Base-by-base conservation (phyloP, 2,797 vertebrate species). In the Eulemur coronatus region DNA sequence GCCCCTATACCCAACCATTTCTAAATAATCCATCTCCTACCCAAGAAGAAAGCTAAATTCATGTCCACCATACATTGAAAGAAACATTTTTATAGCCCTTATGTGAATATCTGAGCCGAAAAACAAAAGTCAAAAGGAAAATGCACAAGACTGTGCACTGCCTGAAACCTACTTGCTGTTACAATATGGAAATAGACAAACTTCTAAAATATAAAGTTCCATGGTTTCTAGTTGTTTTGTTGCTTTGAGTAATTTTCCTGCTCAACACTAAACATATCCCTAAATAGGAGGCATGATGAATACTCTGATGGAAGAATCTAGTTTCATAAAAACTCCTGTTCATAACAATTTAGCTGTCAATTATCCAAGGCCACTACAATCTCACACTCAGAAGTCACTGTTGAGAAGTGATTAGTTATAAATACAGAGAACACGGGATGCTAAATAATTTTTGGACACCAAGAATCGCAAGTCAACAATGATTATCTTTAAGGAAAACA, bases 91-190 rank as follows among this genome's bases (percentile, higher is more conserved):
- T 35, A 28, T 7, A 96, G 82, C 28, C 57, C 12, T 81, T 85
- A 61, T 61, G 8, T 70, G 76, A 87, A 2, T 63, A 91, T 78
- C 78, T 95, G 76, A 89, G 57, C 35, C 84, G 28, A 85, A 96
- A 96, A 96, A 65, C 24, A 97, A 80, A 96, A 91, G 63, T 82
- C 38, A 84, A 84, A 80, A 89, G 76, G 41, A 86, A 96, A 96
- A 91, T 81, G 30, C 1, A 43, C 9, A 43, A 41, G 89, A 24
- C 11, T 95, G 30, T 1, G 41, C 69, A 61, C 20, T 41, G 4
- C 61, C 70, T 96, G 48, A 95, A 98, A 97, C 75, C 55, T 84
- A 30, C 33, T 93, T 55, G 57, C 61, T 95, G 17, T 89, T 41
- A 11, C 59, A 61, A 59, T 1, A 50, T 41, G 28, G 78, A 89